Conservation (phyloP, 1,140 invertebrate species). For the Thaumetopoea pityocampa region DNA sequence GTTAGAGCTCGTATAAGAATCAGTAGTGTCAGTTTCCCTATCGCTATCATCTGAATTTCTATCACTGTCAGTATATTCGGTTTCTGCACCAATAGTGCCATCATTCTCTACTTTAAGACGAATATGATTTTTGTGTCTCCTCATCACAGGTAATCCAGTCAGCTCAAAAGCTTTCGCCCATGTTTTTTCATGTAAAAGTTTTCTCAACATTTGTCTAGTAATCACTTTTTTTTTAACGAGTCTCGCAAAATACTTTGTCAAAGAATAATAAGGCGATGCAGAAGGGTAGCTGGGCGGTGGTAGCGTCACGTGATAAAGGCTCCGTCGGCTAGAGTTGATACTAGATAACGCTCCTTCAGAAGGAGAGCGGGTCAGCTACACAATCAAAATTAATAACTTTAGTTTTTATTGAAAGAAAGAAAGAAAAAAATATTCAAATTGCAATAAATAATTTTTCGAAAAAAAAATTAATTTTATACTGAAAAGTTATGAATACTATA, state of each 20-base stretch:
- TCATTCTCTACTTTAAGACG: constrained; percentile 72
- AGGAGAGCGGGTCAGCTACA: constrained; percentile 69
- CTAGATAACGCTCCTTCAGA: constrained; percentile 71
- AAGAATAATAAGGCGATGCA: constrained; percentile 81
- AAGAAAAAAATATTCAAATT: too few relatives aligned
- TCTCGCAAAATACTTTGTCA: constrained; percentile 85
- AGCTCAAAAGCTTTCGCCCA: constrained; percentile 73
- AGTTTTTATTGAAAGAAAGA: constrained; percentile 9
- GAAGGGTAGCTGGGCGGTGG: constrained; percentile 80
- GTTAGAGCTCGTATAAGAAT: constrained; percentile 54
- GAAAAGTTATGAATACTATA: too few relatives aligned
- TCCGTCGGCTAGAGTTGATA: constrained; percentile 67
- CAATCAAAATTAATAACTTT: constrained; percentile 39
- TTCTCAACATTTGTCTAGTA: constrained; percentile 82
- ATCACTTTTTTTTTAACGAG: constrained; percentile 84
- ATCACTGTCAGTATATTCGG: constrained; percentile 61
- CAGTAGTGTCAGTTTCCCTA: constrained; percentile 54
- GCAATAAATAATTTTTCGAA: too few relatives aligned
- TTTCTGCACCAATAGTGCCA: constrained; percentile 74
- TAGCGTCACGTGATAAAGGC: constrained; percentile 76
- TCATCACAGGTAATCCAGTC: constrained; percentile 67
- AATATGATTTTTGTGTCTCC: constrained; percentile 77
- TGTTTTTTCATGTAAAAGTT: constrained; percentile 77
- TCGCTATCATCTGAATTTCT: constrained; percentile 48
- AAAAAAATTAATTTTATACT: too few relatives aligned